Base-by-base conservation (phyloP, 2,888 invertebrate species). In the Nemotelus pantherinus region DNA sequence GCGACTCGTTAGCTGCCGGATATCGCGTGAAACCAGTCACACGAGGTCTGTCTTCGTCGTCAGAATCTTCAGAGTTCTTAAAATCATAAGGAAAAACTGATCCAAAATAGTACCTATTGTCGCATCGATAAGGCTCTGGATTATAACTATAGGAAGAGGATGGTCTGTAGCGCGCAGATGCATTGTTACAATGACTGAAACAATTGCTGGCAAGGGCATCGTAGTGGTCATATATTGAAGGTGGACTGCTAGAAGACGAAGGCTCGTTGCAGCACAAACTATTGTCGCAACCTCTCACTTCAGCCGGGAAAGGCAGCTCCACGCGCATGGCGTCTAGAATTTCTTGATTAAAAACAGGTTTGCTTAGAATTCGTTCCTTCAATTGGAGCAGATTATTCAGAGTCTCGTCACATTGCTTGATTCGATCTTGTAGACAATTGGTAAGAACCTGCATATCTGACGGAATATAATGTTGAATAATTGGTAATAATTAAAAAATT, bases 331-430 rank as follows among this genome's bases (percentile, higher is more conserved):
- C 65, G 9, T 67, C 48, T 10, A 67, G 4, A n/a, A 39, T 67
- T 10, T 45, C 48, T 3, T 3, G 47, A 4, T 45, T 48, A 10
- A 67, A 1, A 7, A 47, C 65, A 47, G 65, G 47, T 45, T n/a
- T 47, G 39, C 47, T 67, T 47, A 67, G n/a, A 5, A 67, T 67
- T 67, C 39, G 45, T 4, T 67, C 65, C n/a, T 67, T 67, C 39
- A 67, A 10, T 6, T 10, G 3, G 10, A 67, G 6, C 6, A 67
- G 39, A 47, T 67, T 67, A 6, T 44, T 39, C 2, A 67, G 45
- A 5, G 65, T 67, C n/a, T 67, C 65, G 45, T 67, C 65, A 47
- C 65, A 67, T 39, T 67, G 65, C 48, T 67, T 67, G 45, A 67
- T 67, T 4, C 65, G 65, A 3, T 48, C 48, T 67, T 45, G 47